Percentiles rank a stretch among this genome's conserved stretches.
Evolutionary conservation across 2,888 invertebrate genomes (phyloP).

Genomic region (Blomia tropicalis): DNA sequence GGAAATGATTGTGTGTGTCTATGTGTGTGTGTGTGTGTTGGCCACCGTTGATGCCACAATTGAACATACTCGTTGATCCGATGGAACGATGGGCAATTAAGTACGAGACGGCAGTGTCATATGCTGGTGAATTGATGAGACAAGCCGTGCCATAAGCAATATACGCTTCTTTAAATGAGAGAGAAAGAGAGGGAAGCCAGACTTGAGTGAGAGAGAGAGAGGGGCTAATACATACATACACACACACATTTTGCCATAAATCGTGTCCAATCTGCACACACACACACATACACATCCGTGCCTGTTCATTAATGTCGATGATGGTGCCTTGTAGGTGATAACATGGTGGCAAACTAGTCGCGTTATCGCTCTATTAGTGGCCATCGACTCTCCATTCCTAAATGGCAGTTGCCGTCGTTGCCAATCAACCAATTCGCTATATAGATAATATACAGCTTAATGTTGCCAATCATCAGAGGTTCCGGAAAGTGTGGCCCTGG

Average conservation of each 20-base stretch:
- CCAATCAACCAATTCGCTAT: constrained; percentile 1
- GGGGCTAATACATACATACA: too few species aligned
- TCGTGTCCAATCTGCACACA: constrained; percentile 1
- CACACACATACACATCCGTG: too few species aligned
- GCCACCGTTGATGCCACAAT: background rate
- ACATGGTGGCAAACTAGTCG: constrained; percentile 9
- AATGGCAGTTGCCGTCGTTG: background rate
- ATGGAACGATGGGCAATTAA: background rate
- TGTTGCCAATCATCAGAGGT: too few species aligned
- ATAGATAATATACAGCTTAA: too few species aligned
- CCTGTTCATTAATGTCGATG: constrained; percentile 13
- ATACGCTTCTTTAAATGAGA: background rate
- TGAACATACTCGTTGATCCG: background rate
- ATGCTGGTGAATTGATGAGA: too few species aligned
- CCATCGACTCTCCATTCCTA: background rate
- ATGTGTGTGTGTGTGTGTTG: background rate
- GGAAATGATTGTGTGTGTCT: too few species aligned
- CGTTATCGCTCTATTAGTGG: constrained; percentile 17
- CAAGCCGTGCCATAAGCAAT: constrained; percentile 7
- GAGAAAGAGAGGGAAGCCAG: too few species aligned
- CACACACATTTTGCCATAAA: constrained; percentile 13
- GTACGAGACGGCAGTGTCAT: too few species aligned
- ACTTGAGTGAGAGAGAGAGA: constrained; percentile 1
- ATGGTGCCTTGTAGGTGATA: constrained; percentile 8
- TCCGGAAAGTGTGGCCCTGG: too few species aligned